phyloP scores from a whole-genome alignment of 1,140 invertebrate species.

The Nymphalis io region DNA sequence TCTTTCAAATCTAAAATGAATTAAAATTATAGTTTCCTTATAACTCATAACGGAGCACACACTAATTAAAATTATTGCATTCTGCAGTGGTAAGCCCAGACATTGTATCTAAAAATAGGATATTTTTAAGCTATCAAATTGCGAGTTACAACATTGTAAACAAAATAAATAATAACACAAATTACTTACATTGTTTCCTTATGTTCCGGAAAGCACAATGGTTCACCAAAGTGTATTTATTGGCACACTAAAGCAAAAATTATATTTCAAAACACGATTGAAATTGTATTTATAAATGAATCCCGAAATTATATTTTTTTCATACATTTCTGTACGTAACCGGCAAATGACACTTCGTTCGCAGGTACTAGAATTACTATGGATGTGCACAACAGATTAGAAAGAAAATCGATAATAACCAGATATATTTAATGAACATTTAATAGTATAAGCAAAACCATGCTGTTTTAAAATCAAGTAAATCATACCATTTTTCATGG shows the following conservation, averaged over 20 bases:
- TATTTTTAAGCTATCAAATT: constrained; percentile 10
- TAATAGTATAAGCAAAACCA: too few species aligned
- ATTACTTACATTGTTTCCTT: constrained; percentile 10
- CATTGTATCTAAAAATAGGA: constrained; percentile 6
- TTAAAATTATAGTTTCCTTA: too few species aligned
- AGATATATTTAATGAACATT: not conserved
- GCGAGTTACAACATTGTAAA: constrained; percentile 16
- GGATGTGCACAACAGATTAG: not conserved
- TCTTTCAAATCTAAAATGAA: too few species aligned
- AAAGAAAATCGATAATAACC: not conserved
- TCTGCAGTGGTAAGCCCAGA: not conserved
- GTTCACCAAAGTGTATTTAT: not conserved
- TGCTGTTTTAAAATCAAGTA: too few species aligned
- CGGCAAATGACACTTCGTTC: constrained; percentile 11
- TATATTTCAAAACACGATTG: not conserved
- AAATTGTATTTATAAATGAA: not conserved
- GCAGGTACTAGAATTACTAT: not conserved
- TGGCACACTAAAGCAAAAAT: not conserved
- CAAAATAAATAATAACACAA: constrained; percentile 17
- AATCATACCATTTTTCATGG: too few species aligned
- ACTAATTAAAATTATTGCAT: not conserved
- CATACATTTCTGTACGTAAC: constrained; percentile 18
- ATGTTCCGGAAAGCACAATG: not conserved
- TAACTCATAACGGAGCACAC: not conserved
- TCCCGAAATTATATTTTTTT: constrained; percentile 19